phyloP scores from a whole-genome alignment of 2,113 vertebrate species.

The Peromyscus californicus region DNA sequence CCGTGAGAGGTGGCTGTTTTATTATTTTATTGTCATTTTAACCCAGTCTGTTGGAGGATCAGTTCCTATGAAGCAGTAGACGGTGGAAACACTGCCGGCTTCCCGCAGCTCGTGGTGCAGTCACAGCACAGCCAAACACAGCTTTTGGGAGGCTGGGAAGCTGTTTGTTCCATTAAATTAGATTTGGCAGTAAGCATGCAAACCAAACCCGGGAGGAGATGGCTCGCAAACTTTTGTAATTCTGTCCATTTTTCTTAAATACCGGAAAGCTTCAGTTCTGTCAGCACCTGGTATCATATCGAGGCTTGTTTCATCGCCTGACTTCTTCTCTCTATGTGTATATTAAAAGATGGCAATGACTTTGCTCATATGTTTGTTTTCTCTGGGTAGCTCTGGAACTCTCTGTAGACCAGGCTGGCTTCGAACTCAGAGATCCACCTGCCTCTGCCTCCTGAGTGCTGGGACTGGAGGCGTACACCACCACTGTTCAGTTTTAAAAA shows the following conservation, averaged over 20 bases:
- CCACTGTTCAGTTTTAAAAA: not conserved
- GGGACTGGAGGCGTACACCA: not conserved
- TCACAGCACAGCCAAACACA: not conserved
- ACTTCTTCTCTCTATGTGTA: not conserved
- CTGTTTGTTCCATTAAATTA: slow-evolving; percentile 10
- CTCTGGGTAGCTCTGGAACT: not conserved
- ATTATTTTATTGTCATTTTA: not conserved
- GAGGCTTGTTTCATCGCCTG: not conserved
- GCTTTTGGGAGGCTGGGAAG: not conserved
- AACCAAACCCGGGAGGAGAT: not conserved
- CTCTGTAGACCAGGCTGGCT: not conserved
- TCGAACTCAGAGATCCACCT: not conserved
- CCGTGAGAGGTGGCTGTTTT: not conserved
- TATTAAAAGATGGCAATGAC: not conserved
- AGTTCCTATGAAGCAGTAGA: not conserved
- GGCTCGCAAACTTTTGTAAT: not conserved
- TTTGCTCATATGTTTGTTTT: not conserved
- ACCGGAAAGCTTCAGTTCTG: not conserved
- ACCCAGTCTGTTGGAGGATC: not conserved
- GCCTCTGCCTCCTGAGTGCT: not conserved
- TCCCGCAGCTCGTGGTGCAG: not conserved
- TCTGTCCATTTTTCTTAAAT: slow-evolving; percentile 35
- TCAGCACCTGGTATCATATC: not conserved
- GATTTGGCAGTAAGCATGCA: slow-evolving; percentile 26
- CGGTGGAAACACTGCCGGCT: not conserved